Percentiles rank a stretch among this genome's conserved stretches.
These are phyloP conservation scores for Mythimna albipuncta DNA, from an alignment of 2,888 invertebrate genomes.

Conservation along the genomic window DNA sequence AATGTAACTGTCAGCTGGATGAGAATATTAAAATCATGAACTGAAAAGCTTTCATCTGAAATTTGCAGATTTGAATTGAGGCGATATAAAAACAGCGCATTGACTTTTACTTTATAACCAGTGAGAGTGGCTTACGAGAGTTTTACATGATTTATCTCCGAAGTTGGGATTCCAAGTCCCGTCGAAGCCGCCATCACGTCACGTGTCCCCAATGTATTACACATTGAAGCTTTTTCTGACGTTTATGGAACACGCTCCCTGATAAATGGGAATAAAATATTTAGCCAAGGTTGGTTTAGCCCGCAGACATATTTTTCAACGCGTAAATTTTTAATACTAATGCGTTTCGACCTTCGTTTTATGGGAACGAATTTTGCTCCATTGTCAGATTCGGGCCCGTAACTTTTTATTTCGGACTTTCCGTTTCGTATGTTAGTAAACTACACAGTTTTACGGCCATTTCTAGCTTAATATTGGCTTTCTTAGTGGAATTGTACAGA, in stretches of 20 bases:
- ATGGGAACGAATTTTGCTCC: conserved; percentile 48
- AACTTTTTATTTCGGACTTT: conserved; percentile 51
- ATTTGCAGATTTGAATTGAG: conserved; percentile 14
- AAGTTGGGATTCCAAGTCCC: conserved; percentile 41
- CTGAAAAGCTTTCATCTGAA: conserved; percentile 30
- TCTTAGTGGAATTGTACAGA: conserved; percentile 13
- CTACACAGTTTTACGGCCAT: conserved; percentile 44
- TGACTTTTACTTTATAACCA: conserved; percentile 50
- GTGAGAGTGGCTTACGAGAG: conserved; percentile 45
- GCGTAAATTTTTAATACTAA: conserved; percentile 59
- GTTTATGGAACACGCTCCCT: conserved; percentile 57
- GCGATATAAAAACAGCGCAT: conserved; percentile 36
- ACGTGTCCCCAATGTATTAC: conserved; percentile 62
- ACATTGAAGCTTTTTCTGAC: conserved; percentile 63
- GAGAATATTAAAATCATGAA: conserved; percentile 17
- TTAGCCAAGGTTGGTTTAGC: conserved; percentile 47
- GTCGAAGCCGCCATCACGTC: conserved; percentile 52
- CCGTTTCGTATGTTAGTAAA: conserved; percentile 32
- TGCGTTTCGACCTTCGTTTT: conserved; percentile 52
- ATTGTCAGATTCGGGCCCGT: conserved; percentile 44
- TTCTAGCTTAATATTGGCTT: conserved; percentile 36
- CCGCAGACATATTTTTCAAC: conserved; percentile 56
- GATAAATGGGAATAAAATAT: conserved; percentile 66
- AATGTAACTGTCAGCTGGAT: conserved; percentile 7
- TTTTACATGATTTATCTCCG: conserved; percentile 61